A percentile compares a stretch with the other conserved stretches of the same genome.
phyloP scores from a whole-genome alignment of 2,797 vertebrate species.

The Vespertilio murinus region DNA sequence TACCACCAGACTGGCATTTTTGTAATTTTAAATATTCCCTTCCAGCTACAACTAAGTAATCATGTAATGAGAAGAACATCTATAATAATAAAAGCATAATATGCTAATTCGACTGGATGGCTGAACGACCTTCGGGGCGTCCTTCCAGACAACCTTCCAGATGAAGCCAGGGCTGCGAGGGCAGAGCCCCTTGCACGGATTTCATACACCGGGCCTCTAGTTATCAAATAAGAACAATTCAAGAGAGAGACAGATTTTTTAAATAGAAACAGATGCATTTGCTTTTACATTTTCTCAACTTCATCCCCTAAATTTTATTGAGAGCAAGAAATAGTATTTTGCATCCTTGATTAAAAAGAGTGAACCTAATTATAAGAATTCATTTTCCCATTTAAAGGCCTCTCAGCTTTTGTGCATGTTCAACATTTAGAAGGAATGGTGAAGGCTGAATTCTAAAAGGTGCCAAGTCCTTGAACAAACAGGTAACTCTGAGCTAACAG shows the following conservation, averaged over 20 bases:
- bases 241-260: constrained; percentile 65
- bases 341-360: constrained; percentile 78
- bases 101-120: no score
- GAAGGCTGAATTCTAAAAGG: constrained; percentile 72
- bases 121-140: no score
- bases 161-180: no score
- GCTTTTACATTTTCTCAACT: constrained; percentile 55
- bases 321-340: constrained; percentile 77
- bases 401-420: constrained; percentile 67
- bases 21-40: constrained; percentile 69
- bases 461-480: constrained; percentile 18
- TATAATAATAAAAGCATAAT: no score
- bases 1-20: constrained; percentile 64
- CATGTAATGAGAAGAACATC: constrained; percentile 59
- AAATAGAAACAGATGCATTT: constrained; percentile 71
- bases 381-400: constrained; percentile 80
- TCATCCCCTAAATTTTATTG: constrained; percentile 68
- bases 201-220: no score
- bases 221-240: constrained; percentile 71
- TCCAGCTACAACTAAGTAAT: constrained; percentile 66
- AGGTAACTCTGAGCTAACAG: constrained; percentile 37
- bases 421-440: constrained; percentile 68
- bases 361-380: constrained; percentile 81
- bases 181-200: no score
- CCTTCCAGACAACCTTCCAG: no score